These are phyloP conservation scores for Anthoscopus minutus DNA, from an alignment of 2,113 vertebrate genomes.

Conservation along the genomic window DNA sequence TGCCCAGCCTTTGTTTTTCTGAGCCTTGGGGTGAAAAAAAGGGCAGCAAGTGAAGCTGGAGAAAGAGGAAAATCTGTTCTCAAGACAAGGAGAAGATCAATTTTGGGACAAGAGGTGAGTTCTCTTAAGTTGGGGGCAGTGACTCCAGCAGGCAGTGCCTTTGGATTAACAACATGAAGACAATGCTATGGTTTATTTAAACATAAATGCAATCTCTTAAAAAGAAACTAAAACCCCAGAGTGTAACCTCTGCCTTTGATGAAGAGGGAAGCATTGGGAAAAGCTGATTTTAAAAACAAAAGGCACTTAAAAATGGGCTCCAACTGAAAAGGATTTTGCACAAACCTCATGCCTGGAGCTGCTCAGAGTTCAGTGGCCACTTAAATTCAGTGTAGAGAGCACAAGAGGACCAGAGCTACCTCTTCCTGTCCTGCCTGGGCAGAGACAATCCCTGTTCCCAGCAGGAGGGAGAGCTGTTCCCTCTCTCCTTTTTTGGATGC, in stretches of 20 bases:
- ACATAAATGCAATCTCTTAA: not conserved
- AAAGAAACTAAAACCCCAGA: not conserved
- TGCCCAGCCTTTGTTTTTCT: not conserved
- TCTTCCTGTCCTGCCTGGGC: not conserved
- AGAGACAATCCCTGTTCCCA: not conserved
- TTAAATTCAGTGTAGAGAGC: not conserved
- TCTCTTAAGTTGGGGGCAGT: not conserved
- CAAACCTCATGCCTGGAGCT: not conserved
- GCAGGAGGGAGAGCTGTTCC: not conserved
- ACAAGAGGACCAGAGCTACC: not conserved
- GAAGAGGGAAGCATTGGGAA: not conserved
- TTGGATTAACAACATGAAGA: not conserved
- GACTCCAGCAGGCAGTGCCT: not conserved
- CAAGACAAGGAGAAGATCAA: not conserved
- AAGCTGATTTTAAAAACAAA: slow-evolving; percentile 4
- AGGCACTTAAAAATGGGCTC: slow-evolving; percentile 61
- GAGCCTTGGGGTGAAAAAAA: not conserved
- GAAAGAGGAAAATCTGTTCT: not conserved
- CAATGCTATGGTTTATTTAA: not conserved
- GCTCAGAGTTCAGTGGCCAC: not conserved
- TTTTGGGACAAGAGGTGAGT: not conserved
- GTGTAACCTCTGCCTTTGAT: not conserved
- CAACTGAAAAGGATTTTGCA: not conserved
- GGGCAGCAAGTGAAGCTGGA: not conserved
- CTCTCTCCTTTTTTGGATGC: not conserved